A percentile compares a stretch with the other conserved stretches of the same genome.
Evolutionary conservation across 2,797 vertebrate genomes (phyloP).

Genomic region (Darevskia mixta): DNA sequence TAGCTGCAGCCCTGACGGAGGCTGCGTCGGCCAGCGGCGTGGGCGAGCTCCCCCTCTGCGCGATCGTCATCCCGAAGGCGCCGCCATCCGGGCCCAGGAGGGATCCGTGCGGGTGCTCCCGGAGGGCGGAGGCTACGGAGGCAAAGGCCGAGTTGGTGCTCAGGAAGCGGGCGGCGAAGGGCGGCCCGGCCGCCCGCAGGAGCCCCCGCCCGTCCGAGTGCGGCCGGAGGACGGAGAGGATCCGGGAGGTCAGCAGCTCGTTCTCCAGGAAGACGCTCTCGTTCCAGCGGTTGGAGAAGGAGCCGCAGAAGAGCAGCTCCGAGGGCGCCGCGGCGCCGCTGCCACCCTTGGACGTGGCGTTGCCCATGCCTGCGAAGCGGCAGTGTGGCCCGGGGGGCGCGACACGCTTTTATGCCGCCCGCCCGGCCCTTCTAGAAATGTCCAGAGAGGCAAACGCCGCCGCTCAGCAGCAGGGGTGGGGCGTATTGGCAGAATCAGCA

Average conservation of each 20-base stretch:
- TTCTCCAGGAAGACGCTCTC: slow-evolving; percentile 83
- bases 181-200: slow-evolving; percentile 54
- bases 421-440: slow-evolving; percentile 79
- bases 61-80: slow-evolving; percentile 91
- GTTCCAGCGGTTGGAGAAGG: slow-evolving; percentile 78
- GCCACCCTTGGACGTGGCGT: slow-evolving; percentile 72
- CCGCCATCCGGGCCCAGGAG: slow-evolving; percentile 85
- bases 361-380: slow-evolving; percentile 73
- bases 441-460: slow-evolving; percentile 77
- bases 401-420: slow-evolving; percentile 73
- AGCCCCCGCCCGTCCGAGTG: slow-evolving; percentile 63
- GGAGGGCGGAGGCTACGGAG: slow-evolving; percentile 81
- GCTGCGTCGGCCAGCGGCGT: slow-evolving; percentile 71
- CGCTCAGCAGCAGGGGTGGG: slow-evolving; percentile 66
- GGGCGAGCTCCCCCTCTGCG: slow-evolving; percentile 83
- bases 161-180: slow-evolving; percentile 71
- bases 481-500: slow-evolving; percentile 78
- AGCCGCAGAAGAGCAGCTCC: slow-evolving; percentile 75
- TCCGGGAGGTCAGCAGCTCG: slow-evolving; percentile 83
- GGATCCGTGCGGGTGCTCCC: slow-evolving; percentile 80
- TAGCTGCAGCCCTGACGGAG: slow-evolving; percentile 75
- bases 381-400: slow-evolving; percentile 59
- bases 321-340: slow-evolving; percentile 60
- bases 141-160: slow-evolving; percentile 81
- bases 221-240: slow-evolving; percentile 80